Evolutionary conservation across 2,888 invertebrate species (phyloP).

Genomic region (Mechanitis messenoides): DNA sequence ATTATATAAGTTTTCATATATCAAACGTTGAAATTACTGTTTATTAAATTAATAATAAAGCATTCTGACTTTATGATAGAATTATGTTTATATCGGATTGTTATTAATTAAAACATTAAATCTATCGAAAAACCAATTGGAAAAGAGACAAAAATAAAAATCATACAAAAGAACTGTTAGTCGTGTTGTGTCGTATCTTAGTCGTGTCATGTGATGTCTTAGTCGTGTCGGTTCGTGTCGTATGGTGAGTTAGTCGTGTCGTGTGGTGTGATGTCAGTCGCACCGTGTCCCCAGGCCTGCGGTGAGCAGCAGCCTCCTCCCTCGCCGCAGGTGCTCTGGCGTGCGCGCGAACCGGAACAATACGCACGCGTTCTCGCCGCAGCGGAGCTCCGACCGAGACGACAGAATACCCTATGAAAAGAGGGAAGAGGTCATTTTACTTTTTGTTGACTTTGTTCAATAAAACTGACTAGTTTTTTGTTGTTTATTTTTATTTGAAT

Average conservation of each 20-base stretch:
- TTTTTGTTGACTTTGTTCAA: no score
- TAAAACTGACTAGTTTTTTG: no score
- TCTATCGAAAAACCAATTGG: no score
- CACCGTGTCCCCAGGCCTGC: slow-evolving; percentile 81
- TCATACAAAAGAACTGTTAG: background rate
- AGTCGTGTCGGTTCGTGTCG: background rate
- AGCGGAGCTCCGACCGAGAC: slow-evolving; percentile 79
- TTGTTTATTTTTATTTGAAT: no score
- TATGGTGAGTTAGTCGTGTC: background rate
- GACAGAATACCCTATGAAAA: slow-evolving; percentile 76
- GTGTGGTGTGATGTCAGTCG: slow-evolving; percentile 4
- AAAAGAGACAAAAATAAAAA: no score
- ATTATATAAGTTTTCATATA: no score
- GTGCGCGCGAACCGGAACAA: slow-evolving; percentile 91
- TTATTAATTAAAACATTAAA: no score
- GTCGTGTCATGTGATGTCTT: background rate
- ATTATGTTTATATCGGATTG: no score
- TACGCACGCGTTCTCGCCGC: slow-evolving; percentile 91
- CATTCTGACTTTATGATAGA: no score
- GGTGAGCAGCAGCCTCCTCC: slow-evolving; percentile 56
- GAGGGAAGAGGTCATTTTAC: background rate
- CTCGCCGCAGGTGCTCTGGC: slow-evolving; percentile 86
- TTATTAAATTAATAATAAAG: no score
- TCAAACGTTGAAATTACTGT: no score
- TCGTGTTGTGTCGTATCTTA: background rate